A percentile compares a stretch with the other conserved stretches of the same genome.
Conservation (phyloP, 2,888 invertebrate species). For the Macrophya annulata region DNA sequence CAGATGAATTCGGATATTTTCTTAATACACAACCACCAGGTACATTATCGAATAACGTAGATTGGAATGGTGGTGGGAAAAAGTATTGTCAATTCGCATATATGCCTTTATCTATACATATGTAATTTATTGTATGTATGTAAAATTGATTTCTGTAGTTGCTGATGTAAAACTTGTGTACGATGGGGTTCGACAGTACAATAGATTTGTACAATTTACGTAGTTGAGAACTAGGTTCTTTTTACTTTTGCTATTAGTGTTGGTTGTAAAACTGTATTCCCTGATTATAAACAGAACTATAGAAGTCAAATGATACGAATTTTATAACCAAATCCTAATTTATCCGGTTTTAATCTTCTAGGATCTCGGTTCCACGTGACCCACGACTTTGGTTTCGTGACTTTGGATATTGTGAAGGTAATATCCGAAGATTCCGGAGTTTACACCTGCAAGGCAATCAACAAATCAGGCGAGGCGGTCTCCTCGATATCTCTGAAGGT, state of each 20-base stretch:
- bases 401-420: constrained; percentile 93
- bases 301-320: background rate
- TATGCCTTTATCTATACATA: too few species aligned
- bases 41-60: constrained; percentile 55
- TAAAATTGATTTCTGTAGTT: constrained; percentile 1
- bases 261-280: background rate
- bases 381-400: constrained; percentile 97
- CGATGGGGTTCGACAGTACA: constrained; percentile 6
- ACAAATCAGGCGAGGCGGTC: constrained; percentile 96
- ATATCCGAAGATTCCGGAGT: constrained; percentile 95
- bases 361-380: constrained; percentile 94
- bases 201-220: background rate
- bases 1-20: constrained; percentile 63
- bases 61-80: constrained; percentile 54
- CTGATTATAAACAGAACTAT: background rate
- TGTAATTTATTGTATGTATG: background rate
- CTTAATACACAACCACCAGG: constrained; percentile 63
- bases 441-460: constrained; percentile 96
- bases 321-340: constrained; percentile 49
- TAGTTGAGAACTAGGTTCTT: constrained; percentile 23
- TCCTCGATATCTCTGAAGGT: constrained; percentile 95
- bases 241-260: background rate
- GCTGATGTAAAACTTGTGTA: background rate
- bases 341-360: constrained; percentile 68
- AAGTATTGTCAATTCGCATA: constrained; percentile 18